phyloP scores from a whole-genome alignment of 2,113 vertebrate genomes.

The Mirza zaza region DNA sequence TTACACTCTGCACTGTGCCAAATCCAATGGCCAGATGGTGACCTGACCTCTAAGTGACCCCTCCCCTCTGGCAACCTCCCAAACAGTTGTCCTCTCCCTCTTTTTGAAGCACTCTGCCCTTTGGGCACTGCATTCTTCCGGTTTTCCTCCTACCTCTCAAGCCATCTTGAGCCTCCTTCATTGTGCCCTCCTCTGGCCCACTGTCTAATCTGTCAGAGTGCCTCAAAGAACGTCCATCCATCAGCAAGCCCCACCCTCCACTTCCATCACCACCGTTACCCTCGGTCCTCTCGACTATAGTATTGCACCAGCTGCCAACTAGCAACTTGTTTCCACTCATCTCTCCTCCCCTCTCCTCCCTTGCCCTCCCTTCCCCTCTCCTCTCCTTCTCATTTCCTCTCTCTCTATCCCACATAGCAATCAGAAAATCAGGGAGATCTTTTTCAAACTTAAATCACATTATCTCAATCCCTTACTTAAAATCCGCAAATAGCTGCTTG shows the following conservation, averaged over 20 bases:
- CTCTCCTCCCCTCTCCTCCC: background rate
- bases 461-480: background rate
- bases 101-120: background rate
- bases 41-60: background rate
- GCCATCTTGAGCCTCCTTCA: background rate
- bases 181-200: background rate
- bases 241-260: background rate
- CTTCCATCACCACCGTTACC: fast-evolving
- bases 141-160: background rate
- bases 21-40: background rate
- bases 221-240: background rate
- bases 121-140: background rate
- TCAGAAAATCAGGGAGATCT: background rate
- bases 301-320: background rate
- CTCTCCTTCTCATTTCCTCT: background rate
- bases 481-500: background rate
- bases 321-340: background rate
- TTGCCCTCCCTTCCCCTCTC: background rate
- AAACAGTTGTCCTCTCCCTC: background rate
- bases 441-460: background rate
- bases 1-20: background rate
- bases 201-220: background rate
- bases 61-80: background rate
- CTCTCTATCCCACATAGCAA: background rate
- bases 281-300: background rate